Evolutionary conservation across 2,113 vertebrate genomes (phyloP).

Genomic region (Triplophysa siluroides): DNA sequence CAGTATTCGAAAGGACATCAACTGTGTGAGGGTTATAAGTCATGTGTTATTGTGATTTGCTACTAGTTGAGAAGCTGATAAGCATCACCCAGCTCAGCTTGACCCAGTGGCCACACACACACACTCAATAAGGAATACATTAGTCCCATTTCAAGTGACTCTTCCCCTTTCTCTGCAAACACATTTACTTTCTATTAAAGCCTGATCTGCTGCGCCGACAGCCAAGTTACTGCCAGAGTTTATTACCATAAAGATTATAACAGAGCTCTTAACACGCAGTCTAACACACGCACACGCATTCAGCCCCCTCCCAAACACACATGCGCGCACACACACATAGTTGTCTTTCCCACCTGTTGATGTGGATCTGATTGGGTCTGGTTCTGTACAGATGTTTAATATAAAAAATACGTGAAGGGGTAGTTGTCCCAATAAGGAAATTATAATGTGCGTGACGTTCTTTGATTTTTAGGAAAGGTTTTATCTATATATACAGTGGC

Average conservation of each 20-base stretch:
- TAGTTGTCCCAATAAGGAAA: background rate
- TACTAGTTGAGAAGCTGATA: slow-evolving; percentile 13
- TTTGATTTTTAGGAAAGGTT: too few relatives aligned
- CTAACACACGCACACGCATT: slow-evolving; percentile 36
- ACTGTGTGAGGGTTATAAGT: slow-evolving; percentile 11
- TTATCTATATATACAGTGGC: background rate
- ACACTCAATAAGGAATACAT: slow-evolving; percentile 84
- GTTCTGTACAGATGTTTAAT: slow-evolving; percentile 20
- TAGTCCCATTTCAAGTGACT: slow-evolving; percentile 64
- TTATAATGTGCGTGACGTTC: too few relatives aligned
- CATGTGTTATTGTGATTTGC: background rate
- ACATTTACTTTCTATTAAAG: slow-evolving; percentile 62
- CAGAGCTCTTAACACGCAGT: slow-evolving; percentile 50
- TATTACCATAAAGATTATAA: slow-evolving; percentile 55
- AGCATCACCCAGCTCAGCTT: slow-evolving; percentile 61
- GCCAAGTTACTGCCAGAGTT: slow-evolving; percentile 44
- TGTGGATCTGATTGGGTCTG: background rate
- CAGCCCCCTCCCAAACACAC: slow-evolving; percentile 27
- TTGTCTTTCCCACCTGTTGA: background rate
- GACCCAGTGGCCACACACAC: slow-evolving; percentile 70
- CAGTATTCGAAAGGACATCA: background rate
- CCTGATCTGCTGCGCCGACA: slow-evolving; percentile 43
- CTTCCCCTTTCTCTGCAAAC: slow-evolving; percentile 51
- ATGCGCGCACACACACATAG: background rate
- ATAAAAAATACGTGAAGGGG: background rate